Conservation (phyloP, 2,888 invertebrate species). For the Parnassius apollo region DNA sequence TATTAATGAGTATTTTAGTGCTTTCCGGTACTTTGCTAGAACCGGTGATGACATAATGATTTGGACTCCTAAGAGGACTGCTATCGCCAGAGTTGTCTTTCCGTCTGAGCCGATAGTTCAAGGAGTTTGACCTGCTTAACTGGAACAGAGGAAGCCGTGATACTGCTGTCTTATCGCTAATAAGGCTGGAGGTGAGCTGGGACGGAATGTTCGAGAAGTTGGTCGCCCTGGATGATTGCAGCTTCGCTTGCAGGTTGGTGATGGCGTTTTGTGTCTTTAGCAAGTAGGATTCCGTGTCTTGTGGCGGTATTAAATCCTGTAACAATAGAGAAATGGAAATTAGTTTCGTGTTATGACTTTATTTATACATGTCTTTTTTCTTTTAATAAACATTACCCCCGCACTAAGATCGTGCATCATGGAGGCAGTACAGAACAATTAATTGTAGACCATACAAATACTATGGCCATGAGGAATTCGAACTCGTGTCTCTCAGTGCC, state of each 20-base stretch:
- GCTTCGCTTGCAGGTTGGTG: slow-evolving; percentile 81
- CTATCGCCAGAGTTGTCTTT: slow-evolving; percentile 65
- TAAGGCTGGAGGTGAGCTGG: slow-evolving; percentile 65
- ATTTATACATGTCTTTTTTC: neutral
- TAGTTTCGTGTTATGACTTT: neutral
- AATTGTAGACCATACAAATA: no score
- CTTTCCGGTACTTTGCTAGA: slow-evolving; percentile 55
- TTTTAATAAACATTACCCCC: no score
- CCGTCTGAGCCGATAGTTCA: slow-evolving; percentile 69
- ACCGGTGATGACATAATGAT: slow-evolving; percentile 73
- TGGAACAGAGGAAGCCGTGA: slow-evolving; percentile 73
- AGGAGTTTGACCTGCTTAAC: slow-evolving; percentile 70
- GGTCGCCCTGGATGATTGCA: slow-evolving; percentile 63
- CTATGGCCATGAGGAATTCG: no score
- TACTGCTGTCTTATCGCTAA: slow-evolving; percentile 70
- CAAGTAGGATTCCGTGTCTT: slow-evolving; percentile 80
- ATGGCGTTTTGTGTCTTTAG: slow-evolving; percentile 83
- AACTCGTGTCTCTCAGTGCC: no score
- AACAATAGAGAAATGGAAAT: slow-evolving; percentile 43
- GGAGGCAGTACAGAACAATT: no score
- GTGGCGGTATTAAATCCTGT: slow-evolving; percentile 73
- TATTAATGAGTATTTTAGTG: slow-evolving; percentile 58
- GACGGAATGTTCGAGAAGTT: slow-evolving; percentile 58
- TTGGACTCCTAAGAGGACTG: slow-evolving; percentile 71
- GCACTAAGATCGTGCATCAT: no score